Evolutionary conservation across 2,113 vertebrate species (phyloP), one percentile per base, ranked within the genome.

Genomic region (Mustelus asterias): DNA sequence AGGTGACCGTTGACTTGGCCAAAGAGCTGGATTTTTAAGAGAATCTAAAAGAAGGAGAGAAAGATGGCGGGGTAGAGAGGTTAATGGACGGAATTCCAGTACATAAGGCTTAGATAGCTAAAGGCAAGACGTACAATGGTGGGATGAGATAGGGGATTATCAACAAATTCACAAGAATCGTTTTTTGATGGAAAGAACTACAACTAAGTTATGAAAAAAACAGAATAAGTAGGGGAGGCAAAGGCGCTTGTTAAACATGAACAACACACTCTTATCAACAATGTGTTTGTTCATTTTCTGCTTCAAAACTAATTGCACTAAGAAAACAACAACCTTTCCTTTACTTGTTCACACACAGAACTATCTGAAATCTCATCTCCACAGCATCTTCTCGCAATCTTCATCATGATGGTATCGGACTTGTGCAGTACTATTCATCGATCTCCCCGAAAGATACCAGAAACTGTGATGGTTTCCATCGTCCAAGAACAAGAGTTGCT

Each of bases 321-420:
- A 93, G 89, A 60, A 93, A 93, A 65, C 60, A 93, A 63, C 60
- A 93, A 41, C 16, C n/a, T 33, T 65, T 93, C 89, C 33, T 93
- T 37, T n/a, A 60, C 88, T 93, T 29, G 33, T 18, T 37, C 89
- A 67, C 16, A 93, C 60, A 65, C 9, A 11, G 13, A 93, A 67
- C 63, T 67, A 93, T 93, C 89, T 65, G n/a, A 37, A 65, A 63
- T 37, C 89, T 37, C 89, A 93, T 65, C 89, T 67, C 16, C 33
- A 67, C 89, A 65, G 33, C 89, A 93, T 65, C 89, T 33, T 93
- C 89, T 18, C 20, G 60, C 89, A 65, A 13, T 37, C 60, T 93
- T 22, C 60, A 93, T n/a, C 89, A n/a, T 0, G 58, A 93, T 93
- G 60, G 60, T 67, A 93, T 93, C 89, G 37, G 89, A 16, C 89